A percentile compares a stretch with the other conserved stretches of the same genome.
phyloP scores from a whole-genome alignment of 2,113 vertebrate genomes.

The Mugil cephalus region DNA sequence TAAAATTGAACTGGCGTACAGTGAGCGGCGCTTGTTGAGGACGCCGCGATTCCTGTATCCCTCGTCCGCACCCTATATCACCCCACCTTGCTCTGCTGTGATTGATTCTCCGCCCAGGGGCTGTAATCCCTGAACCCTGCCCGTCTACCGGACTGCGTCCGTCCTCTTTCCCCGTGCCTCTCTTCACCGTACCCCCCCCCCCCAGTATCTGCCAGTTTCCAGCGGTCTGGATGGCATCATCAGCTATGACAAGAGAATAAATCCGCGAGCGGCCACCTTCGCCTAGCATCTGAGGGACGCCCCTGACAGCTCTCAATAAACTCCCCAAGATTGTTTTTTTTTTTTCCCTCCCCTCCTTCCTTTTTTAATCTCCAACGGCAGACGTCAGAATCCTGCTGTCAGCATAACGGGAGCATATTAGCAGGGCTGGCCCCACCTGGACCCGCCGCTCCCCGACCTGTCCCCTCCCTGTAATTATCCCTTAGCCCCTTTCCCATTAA shows the following conservation, averaged over 20 bases:
- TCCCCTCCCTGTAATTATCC: constrained; percentile 88
- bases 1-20: constrained; percentile 70
- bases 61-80: constrained; percentile 38
- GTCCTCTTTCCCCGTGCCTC: constrained; percentile 10
- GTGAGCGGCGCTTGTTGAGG: constrained; percentile 62
- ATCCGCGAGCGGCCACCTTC: constrained; percentile 58
- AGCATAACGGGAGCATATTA: constrained; percentile 89
- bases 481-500: constrained; percentile 86
- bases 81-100: constrained; percentile 52
- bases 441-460: constrained; percentile 81
- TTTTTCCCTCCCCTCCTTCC: constrained; percentile 12
- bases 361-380: constrained; percentile 81
- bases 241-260: constrained; percentile 81
- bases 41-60: constrained; percentile 38
- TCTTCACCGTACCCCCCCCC: constrained; percentile 48
- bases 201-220: constrained; percentile 59
- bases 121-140: constrained; percentile 79
- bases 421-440: constrained; percentile 81
- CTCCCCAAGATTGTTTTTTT: constrained; percentile 73
- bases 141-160: constrained; percentile 55
- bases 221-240: constrained; percentile 72
- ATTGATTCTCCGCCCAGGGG: constrained; percentile 73
- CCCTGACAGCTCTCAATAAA: constrained; percentile 82
- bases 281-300: constrained; percentile 60
- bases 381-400: constrained; percentile 87